Evolutionary conservation across 2,888 invertebrate species (phyloP), one percentile per base, ranked within the genome.

Genomic region (Caenorhabditis doughertyi): DNA sequence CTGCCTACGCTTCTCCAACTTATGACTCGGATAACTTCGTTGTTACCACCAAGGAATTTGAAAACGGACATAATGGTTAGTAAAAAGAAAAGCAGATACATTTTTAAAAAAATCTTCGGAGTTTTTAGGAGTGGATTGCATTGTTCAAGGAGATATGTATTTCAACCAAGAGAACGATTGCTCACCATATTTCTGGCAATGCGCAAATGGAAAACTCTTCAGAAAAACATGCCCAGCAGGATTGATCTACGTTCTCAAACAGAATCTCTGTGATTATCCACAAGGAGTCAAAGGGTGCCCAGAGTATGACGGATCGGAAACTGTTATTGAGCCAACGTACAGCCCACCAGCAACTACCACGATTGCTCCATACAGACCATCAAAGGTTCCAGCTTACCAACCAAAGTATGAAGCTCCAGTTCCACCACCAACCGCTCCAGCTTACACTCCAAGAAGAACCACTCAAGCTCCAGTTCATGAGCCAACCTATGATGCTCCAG

Each of bases 211-310:
- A 55, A 82, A 72, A 25, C 51, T 84, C 21, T 84, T 79, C 80
- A 79, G 79, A 49, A 84, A 87, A 53, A 25, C 62, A 3, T 87
- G 87, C 56, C 87, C 81, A 58, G 9, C 51, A 56, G 84, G 70
- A 18, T 58, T 87, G 23, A 68, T 85, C 64, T 87, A 82, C 70
- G 82, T 84, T 25, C 27, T 67, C 9, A 70, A 68, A 21, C 68
- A 68, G 21, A 77, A 83, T 49, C 55, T 79, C 5, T 87, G 87
- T 44, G 84, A 85, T 27, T 74, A 44, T 23, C 71, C 81, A 73
- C 65, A 85, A 60, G 79, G 23, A 49, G 65, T 79, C 13, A 67
- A 62, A n/a, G 79, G 47, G 11, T 82, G 82, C 23, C 55, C 65
- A 49, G 60, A 79, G n/a, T 68, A 44, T 29, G 39, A 82, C 16